A percentile compares a stretch with the other conserved stretches of the same genome.
Evolutionary conservation across 2,888 invertebrate species (phyloP).

Genomic region (Epinotia bilunana): DNA sequence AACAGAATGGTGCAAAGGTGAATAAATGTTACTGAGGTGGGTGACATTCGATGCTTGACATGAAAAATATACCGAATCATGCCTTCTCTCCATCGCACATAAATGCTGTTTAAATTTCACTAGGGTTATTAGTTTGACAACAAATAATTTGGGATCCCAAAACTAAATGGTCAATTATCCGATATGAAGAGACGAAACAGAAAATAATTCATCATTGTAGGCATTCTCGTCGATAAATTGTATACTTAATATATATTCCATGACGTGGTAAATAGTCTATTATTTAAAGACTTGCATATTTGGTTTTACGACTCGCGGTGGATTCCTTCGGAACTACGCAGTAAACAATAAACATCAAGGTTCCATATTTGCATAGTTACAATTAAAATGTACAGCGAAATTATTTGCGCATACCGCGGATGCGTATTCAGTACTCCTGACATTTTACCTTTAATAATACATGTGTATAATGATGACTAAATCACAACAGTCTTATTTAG

Average conservation of each 20-base stretch:
- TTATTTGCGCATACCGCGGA: slow-evolving; percentile 56
- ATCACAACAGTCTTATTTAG: too few relatives aligned
- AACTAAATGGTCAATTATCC: background rate
- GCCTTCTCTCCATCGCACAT: too few relatives aligned
- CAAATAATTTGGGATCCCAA: too few relatives aligned
- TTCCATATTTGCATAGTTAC: slow-evolving; percentile 37
- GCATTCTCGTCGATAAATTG: background rate
- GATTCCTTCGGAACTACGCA: slow-evolving; percentile 33
- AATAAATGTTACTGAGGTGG: too few relatives aligned
- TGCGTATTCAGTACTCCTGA: slow-evolving; percentile 54
- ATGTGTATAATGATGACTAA: too few relatives aligned
- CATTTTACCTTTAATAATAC: background rate
- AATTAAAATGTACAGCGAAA: slow-evolving; percentile 29
- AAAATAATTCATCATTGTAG: background rate
- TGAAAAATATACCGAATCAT: too few relatives aligned
- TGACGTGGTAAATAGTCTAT: slow-evolving; percentile 6
- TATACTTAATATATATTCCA: background rate
- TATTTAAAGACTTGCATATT: slow-evolving; percentile 32
- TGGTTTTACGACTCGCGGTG: slow-evolving; percentile 31
- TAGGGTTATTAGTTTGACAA: too few relatives aligned
- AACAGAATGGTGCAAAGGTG: background rate
- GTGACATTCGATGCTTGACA: background rate
- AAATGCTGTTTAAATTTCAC: too few relatives aligned
- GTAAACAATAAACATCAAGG: slow-evolving; percentile 31
- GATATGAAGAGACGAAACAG: background rate